Evolutionary conservation across 1,140 invertebrate species (phyloP), one percentile per base, ranked within the genome.

Genomic region (Anagrus nilaparvatae): DNA sequence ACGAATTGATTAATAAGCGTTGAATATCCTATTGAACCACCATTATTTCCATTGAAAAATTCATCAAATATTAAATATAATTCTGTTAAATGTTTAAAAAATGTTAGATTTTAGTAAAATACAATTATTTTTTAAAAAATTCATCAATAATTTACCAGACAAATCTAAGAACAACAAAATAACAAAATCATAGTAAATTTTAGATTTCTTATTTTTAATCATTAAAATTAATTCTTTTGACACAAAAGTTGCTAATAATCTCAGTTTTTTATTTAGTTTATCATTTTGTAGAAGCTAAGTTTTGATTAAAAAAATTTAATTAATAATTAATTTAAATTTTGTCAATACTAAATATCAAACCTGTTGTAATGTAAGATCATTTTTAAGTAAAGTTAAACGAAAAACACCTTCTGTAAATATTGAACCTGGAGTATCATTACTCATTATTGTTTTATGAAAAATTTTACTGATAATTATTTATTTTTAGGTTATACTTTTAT

Each of bases 1-100:
- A 55, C 37, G 12, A 55, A 61, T 5, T 20, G 21, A 50, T 64
- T 61, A 3, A 65, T 33, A 1, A 48, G 48, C 2, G 29, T 39
- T 4, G 45, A 54, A 6, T 64, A 38, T 2, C 35, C 40, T 18
- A 47, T 49, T 16, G 58, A 59, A 14, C 59, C 62, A 8, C 51
- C 45, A 8, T 55, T 52, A 1, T 57, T 49, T 1, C 34, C 43
- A 19, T 50, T 43, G 4, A 7, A 42, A 25, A 51, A 59, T 9
- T 43, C 55, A 6, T 54, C 51, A 35, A 50, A 55, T 4, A 58
- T 17, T 2, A 24, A 12, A 17, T 52, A 52, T 4, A 64, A 49
- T 10, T 42, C 55, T 54, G 27, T 20, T 30, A 37, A 27, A 25
- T 36, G 21, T 12, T 25, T 40, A 34, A 37, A 46, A 33, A 37